Evolutionary conservation across 92 coral and sea anemone species (phyloP).

Genomic region (Paramuricea clavata): DNA sequence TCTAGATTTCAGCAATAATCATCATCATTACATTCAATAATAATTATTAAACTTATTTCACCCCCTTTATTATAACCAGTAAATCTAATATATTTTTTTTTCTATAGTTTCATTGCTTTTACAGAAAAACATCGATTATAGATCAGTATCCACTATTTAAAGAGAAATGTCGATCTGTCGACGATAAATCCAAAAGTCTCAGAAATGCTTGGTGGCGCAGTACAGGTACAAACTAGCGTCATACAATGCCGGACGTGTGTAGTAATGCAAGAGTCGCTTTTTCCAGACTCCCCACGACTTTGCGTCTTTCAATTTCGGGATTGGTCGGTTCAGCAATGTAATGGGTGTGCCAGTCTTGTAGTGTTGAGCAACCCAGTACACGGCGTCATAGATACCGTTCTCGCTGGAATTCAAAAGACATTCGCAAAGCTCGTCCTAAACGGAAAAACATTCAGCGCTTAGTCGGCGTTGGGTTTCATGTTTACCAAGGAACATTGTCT

Average conservation of each 20-base stretch:
- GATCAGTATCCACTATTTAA: neutral
- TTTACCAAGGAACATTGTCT: neutral
- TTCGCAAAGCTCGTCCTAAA: slow-evolving; percentile 70
- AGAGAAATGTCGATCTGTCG: neutral
- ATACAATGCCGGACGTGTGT: slow-evolving; percentile 72
- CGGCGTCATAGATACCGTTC: slow-evolving; percentile 82
- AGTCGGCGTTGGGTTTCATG: too few relatives aligned
- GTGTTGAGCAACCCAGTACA: slow-evolving; percentile 84
- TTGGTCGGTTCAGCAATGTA: slow-evolving; percentile 79
- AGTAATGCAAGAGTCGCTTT: slow-evolving; percentile 77
- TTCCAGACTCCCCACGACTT: slow-evolving; percentile 82
- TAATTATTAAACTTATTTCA: neutral
- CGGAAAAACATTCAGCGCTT: too few relatives aligned
- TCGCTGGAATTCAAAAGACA: slow-evolving; percentile 76
- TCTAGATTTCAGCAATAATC: too few relatives aligned
- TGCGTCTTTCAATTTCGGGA: slow-evolving; percentile 80
- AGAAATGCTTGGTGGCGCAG: slow-evolving; percentile 83
- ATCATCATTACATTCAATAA: too few relatives aligned
- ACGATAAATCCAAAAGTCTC: neutral
- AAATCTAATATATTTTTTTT: neutral
- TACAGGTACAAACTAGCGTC: slow-evolving; percentile 78
- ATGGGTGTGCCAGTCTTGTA: slow-evolving; percentile 83
- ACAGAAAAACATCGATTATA: too few relatives aligned
- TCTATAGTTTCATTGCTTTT: too few relatives aligned
- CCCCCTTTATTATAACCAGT: too few relatives aligned